These are phyloP conservation scores for Gallinago paraguaiae DNA, from an alignment of 2,113 vertebrate genomes.

Conservation along the genomic window DNA sequence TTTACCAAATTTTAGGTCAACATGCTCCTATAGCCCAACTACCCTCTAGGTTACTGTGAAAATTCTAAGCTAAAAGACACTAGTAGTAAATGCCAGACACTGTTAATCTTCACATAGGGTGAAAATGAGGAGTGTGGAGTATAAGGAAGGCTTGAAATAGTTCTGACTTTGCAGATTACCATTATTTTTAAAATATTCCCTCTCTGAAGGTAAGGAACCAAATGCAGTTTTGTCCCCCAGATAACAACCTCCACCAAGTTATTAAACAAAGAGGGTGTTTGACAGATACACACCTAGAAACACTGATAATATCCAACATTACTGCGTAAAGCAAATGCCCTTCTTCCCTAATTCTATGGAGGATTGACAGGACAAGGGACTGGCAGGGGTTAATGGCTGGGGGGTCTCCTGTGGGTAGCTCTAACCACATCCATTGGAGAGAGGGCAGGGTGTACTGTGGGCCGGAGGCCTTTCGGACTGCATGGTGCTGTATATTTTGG, in stretches of 20 bases:
- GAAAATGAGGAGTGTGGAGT: neutral
- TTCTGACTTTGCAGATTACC: neutral
- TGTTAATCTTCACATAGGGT: neutral
- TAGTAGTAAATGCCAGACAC: neutral
- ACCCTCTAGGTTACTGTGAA: neutral
- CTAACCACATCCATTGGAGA: neutral
- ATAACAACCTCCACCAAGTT: neutral
- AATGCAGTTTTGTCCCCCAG: neutral
- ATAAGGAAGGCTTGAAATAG: neutral
- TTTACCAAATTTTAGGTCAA: neutral
- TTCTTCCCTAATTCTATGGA: neutral
- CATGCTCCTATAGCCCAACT: neutral
- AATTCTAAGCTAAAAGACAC: neutral
- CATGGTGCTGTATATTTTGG: slow-evolving; percentile 1
- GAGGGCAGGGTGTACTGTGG: neutral
- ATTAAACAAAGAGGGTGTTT: neutral
- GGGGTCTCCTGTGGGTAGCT: neutral
- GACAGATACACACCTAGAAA: neutral
- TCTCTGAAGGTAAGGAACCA: neutral
- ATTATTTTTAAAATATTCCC: neutral
- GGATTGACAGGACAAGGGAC: neutral
- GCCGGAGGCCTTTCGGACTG: neutral
- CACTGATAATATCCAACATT: neutral
- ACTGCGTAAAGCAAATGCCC: neutral
- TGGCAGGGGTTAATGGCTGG: neutral